A percentile compares a stretch with the other conserved stretches of the same genome.
phyloP scores from a whole-genome alignment of 2,113 vertebrate species.

The Odocoileus hemionus region DNA sequence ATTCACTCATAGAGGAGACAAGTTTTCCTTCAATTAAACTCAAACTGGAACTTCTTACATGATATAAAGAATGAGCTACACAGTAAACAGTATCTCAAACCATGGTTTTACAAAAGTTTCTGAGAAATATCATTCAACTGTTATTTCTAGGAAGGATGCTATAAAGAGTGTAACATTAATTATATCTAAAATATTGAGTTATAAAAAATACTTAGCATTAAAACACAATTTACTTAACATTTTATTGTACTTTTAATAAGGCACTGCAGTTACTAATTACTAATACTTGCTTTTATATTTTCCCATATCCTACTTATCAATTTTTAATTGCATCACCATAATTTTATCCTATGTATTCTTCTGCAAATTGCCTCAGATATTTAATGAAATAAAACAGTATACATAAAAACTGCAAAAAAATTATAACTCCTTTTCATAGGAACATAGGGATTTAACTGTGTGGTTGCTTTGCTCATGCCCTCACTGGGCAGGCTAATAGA shows the following conservation, averaged over 20 bases:
- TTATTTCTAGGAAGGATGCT: background rate
- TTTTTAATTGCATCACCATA: constrained; percentile 30
- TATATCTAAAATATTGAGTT: background rate
- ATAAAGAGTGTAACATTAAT: background rate
- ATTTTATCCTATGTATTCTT: constrained; percentile 31
- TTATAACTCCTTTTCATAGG: background rate
- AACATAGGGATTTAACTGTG: background rate
- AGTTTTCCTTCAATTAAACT: constrained; percentile 12
- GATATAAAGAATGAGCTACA: background rate
- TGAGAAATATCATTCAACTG: background rate
- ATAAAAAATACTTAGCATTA: constrained; percentile 2
- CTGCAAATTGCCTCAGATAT: constrained; percentile 41
- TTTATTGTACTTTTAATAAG: constrained; percentile 40
- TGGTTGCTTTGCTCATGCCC: background rate
- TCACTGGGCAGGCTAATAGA: background rate
- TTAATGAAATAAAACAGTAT: background rate
- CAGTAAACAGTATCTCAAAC: background rate
- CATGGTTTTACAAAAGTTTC: background rate
- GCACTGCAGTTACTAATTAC: constrained; percentile 18
- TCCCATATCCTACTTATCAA: background rate
- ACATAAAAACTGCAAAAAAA: background rate
- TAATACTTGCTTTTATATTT: constrained; percentile 8
- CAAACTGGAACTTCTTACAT: background rate
- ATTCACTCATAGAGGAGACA: background rate
- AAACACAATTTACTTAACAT: constrained; percentile 23